Conservation (phyloP, 2,888 invertebrate genomes). For the Andrena fulva region DNA sequence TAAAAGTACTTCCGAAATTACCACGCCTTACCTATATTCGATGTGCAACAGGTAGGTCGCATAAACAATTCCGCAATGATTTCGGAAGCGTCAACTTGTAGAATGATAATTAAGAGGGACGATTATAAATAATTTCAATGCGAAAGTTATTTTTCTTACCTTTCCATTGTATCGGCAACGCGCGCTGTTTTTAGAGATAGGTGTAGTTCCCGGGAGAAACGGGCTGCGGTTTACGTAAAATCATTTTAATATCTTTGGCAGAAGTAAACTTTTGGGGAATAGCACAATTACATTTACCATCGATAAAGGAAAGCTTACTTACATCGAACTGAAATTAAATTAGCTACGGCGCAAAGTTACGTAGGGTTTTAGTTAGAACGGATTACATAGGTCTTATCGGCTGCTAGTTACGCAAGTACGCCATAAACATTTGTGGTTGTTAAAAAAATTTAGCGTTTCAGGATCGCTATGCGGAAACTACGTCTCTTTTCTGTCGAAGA, state of each 20-base stretch:
- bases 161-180: no score
- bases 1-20: not conserved
- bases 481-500: not conserved
- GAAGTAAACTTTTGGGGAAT: slow-evolving; percentile 35
- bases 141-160: no score
- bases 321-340: slow-evolving; percentile 24
- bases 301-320: slow-evolving; percentile 20
- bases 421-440: slow-evolving; percentile 2
- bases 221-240: slow-evolving; percentile 47
- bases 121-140: not conserved
- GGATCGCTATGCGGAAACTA: not conserved
- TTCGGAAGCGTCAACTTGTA: not conserved
- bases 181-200: no score
- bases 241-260: slow-evolving; percentile 56
- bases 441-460: slow-evolving; percentile 12
- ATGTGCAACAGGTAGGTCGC: not conserved
- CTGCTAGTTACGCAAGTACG: not conserved
- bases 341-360: slow-evolving; percentile 18
- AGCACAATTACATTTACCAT: slow-evolving; percentile 32
- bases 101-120: not conserved
- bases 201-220: not conserved
- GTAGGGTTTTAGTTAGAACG: not conserved
- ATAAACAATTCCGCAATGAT: not conserved
- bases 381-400: slow-evolving; percentile 15
- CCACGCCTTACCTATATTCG: not conserved